These are phyloP conservation scores for Phaethornis superciliosus DNA, from an alignment of 2,113 vertebrate species.

Conservation along the genomic window DNA sequence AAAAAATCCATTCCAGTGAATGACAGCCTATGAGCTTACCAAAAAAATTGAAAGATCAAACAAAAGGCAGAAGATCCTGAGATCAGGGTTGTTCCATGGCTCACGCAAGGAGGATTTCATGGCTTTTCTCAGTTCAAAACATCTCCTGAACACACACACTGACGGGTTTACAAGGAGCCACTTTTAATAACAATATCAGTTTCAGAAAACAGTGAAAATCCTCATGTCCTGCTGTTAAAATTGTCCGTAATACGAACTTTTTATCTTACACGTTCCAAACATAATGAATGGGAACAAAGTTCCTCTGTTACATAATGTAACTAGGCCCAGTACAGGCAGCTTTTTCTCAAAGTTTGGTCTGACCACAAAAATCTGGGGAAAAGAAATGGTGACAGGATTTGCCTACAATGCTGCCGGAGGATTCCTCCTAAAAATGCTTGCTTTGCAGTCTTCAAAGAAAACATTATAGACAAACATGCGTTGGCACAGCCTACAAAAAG, in stretches of 20 bases:
- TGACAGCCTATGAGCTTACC: not conserved
- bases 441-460: conserved; percentile 11
- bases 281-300: not conserved
- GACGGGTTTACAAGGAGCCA: not conserved
- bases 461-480: not conserved
- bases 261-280: not conserved
- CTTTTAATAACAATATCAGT: not conserved
- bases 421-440: not conserved
- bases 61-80: not conserved
- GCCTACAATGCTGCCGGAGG: not conserved
- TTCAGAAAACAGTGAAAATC: not conserved
- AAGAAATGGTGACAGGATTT: not conserved
- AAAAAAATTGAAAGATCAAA: not conserved
- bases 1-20: not conserved
- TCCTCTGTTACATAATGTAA: not conserved
- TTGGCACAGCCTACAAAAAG: not conserved
- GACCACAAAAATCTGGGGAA: not conserved
- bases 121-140: not conserved
- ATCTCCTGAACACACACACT: not conserved
- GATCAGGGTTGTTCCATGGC: not conserved
- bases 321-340: not conserved
- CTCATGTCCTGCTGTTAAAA: not conserved
- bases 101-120: not conserved
- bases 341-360: not conserved
- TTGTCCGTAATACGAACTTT: not conserved